Evolutionary conservation across 2,797 vertebrate species (phyloP), one percentile per base, ranked within the genome.

Genomic region (Microtus agrestis): DNA sequence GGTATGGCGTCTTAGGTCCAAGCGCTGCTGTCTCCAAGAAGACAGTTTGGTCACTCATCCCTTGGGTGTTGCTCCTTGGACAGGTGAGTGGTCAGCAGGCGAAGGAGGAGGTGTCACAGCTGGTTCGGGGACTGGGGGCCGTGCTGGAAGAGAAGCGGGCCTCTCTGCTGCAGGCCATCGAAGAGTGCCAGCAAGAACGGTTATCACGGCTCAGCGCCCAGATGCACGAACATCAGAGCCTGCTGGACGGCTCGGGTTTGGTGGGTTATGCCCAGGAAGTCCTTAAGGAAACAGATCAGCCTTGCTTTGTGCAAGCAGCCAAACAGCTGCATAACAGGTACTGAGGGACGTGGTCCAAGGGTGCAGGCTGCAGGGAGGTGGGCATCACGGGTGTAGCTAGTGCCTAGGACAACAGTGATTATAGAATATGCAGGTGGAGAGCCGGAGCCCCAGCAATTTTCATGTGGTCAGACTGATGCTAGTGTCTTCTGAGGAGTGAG

Each of bases 221-320:
- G 98, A 98, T 99, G 89, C 98, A 98, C 5, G 99, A 99, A 97
- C 99, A 99, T 97, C 98, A 98, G 97, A 98, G 99, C 92, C 99
- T 99, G 97, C 98, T 99, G 98, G 99, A 99, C 80, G 98, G 99
- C 19, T 99, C 99, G 0, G 99, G 99, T 3, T 98, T 99, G 95
- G 99, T 99, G 98, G 99, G 99, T 85, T 99, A 99, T 23, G 99
- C 99, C 0, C 99, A 99, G 95, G 99, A 99, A 98, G 99, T 99
- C 85, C 99, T 99, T 71, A 99, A 99, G 97, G 99, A 99, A 98
- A 99, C 98, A 0, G 99, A 99, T 95, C 99, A 99, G 21, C 99
- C 99, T 13, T 99, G 99, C 97, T 99, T 99, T 5, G 99, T 99
- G 17, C 99, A 99, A 98, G 99, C 99, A 0, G 99, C 99, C 79